Evolutionary conservation across 64 coral and sea anemone genomes (phyloP), one percentile per base, ranked within the genome.

Genomic region (Pocillopora damicornis): DNA sequence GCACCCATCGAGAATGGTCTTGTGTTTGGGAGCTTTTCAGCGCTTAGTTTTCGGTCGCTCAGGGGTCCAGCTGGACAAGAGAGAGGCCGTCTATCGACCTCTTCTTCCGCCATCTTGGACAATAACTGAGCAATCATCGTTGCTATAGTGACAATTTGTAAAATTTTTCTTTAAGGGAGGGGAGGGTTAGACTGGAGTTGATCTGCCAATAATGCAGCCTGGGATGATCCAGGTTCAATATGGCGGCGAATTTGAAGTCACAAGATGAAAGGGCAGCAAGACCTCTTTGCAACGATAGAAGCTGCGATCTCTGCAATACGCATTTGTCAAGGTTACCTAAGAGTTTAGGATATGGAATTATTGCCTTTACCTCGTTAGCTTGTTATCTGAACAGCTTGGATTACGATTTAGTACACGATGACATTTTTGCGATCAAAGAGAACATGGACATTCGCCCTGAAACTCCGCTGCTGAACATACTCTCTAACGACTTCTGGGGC

Each of bases 401-500:
- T 16, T 88, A 80, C 37, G 92, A 94, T 1, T 90, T 98, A 25
- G 95, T 98, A 35, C 95, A 98, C 15, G 95, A 98, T 79, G 95
- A 98, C 75, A 69, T 98, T 1, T 98, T 98, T 36, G 95, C 95
- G 25, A 91, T 98, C 74, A 91, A 91, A 81, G 86, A 98, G 34
- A 98, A 98, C 83, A 35, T 67, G 37, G 95, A 98, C 78, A 75
- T 98, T 38, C 92, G 88, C 14, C 82, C 84, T 22, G 86, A 91
- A 61, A 89, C 75, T 20, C 78, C 92, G 8, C 36, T 98, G 11
- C 11, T n/a, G 5, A 86, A 91, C 65, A 56, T 94, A 60, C 79
- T 98, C 59, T 75, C 60, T 15, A 87, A 98, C 38, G 95, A 98
- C 85, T 98, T 94, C 75, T 98, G 95, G 95, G 95, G 92, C 35